A percentile compares a stretch with the other conserved stretches of the same genome.
phyloP scores from a whole-genome alignment of 2,797 vertebrate genomes.

The Peromyscus nudipes region DNA sequence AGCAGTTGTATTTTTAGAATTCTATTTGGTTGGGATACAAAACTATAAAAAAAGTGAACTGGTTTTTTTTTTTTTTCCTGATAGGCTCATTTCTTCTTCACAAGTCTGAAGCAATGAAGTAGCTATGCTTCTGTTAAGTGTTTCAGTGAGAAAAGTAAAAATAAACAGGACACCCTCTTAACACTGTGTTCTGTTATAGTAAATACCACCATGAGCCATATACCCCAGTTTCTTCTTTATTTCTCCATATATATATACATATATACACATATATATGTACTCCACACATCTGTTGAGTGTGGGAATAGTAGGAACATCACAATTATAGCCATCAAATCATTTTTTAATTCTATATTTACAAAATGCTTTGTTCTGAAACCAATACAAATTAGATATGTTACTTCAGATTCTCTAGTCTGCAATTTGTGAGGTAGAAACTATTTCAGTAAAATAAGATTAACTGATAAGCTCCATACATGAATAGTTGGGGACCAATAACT shows the following conservation, averaged over 20 bases:
- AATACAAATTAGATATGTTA: not conserved
- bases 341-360: conserved; percentile 39
- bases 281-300: conserved; percentile 41
- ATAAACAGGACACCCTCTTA: conserved; percentile 67
- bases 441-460: conserved; percentile 33
- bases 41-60: conserved; percentile 49
- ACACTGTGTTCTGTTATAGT: conserved; percentile 75
- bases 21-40: conserved; percentile 16
- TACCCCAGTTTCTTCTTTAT: conserved; percentile 33
- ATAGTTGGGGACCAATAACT: not conserved
- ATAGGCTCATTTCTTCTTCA: conserved; percentile 74
- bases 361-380: conserved; percentile 28
- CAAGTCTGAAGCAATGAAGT: conserved; percentile 72
- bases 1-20: conserved; percentile 3
- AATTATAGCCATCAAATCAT: not conserved
- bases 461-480: not conserved
- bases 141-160: conserved; percentile 83
- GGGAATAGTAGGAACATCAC: conserved; percentile 42
- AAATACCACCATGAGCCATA: conserved; percentile 69
- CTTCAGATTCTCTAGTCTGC: not conserved
- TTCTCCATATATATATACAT: conserved; percentile 2
- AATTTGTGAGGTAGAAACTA: not conserved
- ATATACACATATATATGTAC: not conserved
- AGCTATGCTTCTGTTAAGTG: conserved; percentile 80
- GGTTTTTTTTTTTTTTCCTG: conserved; percentile 62